Evolutionary conservation across 2,113 vertebrate species (phyloP).

Genomic region (Hippocampus abdominalis): DNA sequence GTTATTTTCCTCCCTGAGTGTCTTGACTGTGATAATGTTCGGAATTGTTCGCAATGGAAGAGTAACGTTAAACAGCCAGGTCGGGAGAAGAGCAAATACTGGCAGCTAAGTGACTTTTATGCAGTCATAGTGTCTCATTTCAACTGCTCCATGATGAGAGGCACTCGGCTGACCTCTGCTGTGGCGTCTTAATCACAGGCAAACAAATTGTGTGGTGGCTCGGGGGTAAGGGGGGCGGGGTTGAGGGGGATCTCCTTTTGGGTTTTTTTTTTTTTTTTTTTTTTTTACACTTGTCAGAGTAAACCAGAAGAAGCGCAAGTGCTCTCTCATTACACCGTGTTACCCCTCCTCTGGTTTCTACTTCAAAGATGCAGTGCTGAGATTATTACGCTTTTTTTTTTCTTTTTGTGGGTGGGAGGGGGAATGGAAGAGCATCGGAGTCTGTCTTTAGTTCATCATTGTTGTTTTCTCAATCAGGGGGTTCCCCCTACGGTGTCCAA

Average conservation of each 20-base stretch:
- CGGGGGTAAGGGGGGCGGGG: neutral
- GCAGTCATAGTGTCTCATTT: constrained; percentile 37
- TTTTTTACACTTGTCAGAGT: constrained; percentile 17
- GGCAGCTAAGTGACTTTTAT: constrained; percentile 14
- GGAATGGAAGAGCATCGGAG: constrained; percentile 14
- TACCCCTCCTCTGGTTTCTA: constrained; percentile 27
- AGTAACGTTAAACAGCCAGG: constrained; percentile 6
- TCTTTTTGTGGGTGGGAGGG: neutral
- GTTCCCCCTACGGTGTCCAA: too few relatives aligned
- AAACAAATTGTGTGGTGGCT: constrained; percentile 48
- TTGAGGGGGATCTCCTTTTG: constrained; percentile 23
- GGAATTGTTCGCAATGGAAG: neutral
- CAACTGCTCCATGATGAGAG: constrained; percentile 16
- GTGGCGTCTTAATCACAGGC: constrained; percentile 52
- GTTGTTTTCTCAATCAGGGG: neutral
- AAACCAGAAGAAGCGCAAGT: constrained; percentile 19
- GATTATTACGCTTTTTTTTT: constrained; percentile 22
- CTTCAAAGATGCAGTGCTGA: constrained; percentile 6
- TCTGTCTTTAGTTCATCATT: neutral
- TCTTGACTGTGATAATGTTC: constrained; percentile 1
- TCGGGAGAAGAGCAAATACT: constrained; percentile 3
- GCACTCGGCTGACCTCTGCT: constrained; percentile 54
- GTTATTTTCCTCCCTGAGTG: neutral
- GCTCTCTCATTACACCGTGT: constrained; percentile 36
- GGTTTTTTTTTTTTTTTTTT: constrained; percentile 1